Conservation (phyloP, 2,113 vertebrate species). For the Phylloscopus trochilus region DNA sequence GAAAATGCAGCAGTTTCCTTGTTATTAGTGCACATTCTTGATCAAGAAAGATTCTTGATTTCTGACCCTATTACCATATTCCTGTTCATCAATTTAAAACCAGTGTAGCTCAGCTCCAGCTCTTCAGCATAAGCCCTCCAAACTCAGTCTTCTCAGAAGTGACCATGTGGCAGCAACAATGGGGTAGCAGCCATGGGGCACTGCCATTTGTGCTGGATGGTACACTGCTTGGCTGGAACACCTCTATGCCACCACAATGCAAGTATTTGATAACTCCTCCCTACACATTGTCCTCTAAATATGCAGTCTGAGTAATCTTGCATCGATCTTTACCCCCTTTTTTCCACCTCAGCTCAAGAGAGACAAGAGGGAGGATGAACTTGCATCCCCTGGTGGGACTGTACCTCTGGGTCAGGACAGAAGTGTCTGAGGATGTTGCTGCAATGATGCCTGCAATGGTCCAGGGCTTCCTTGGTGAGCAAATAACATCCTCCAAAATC, state of each 20-base stretch:
- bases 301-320: not conserved
- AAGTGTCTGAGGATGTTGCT: not conserved
- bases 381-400: fast-evolving
- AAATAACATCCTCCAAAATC: not conserved
- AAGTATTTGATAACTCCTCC: not conserved
- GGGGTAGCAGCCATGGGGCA: too few species aligned
- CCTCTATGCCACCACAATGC: not conserved
- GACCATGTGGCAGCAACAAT: not conserved
- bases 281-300: not conserved
- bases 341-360: not conserved
- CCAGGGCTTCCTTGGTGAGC: not conserved
- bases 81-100: not conserved
- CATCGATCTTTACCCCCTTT: not conserved
- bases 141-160: not conserved
- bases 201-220: not conserved
- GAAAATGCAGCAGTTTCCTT: not conserved
- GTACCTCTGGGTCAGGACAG: not conserved
- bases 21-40: not conserved
- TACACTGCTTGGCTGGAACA: not conserved
- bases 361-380: not conserved
- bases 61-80: not conserved
- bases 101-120: not conserved
- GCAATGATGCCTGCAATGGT: not conserved
- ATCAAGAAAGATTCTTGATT: not conserved
- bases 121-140: not conserved